These are phyloP conservation scores for Mustelus asterias DNA, from an alignment of 2,113 vertebrate species.

Conservation along the genomic window DNA sequence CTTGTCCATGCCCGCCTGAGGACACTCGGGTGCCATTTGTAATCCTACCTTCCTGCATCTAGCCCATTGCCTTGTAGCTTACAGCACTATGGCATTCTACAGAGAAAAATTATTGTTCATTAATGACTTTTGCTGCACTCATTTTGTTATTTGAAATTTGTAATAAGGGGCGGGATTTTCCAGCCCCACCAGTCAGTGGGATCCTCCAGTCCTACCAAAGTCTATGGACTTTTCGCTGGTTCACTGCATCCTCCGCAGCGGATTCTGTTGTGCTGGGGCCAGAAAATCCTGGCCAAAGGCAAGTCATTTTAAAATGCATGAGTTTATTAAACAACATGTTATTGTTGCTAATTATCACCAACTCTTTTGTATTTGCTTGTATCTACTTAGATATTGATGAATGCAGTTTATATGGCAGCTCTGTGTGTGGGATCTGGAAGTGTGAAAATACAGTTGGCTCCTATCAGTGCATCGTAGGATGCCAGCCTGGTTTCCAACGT, in stretches of 20 bases:
- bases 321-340: neutral
- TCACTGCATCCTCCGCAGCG: too few relatives aligned
- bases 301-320: neutral
- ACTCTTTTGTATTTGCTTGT: neutral
- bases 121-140: neutral
- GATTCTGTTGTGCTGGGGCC: too few relatives aligned
- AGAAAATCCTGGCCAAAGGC: neutral
- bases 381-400: slow-evolving; percentile 57
- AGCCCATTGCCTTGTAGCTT: too few relatives aligned
- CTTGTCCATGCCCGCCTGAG: too few relatives aligned
- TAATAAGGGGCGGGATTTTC: too few relatives aligned
- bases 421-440: slow-evolving; percentile 56
- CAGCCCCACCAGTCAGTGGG: too few relatives aligned
- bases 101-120: neutral
- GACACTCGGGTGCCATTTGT: too few relatives aligned
- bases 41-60: too few relatives aligned
- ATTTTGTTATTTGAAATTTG: neutral
- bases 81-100: neutral
- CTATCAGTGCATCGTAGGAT: slow-evolving; percentile 57
- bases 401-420: slow-evolving; percentile 58
- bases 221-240: too few relatives aligned
- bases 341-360: neutral
- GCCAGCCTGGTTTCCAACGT: slow-evolving; percentile 51
- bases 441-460: slow-evolving; percentile 68
- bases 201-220: too few relatives aligned